Evolutionary conservation across 2,113 vertebrate genomes (phyloP), one percentile per base, ranked within the genome.

Genomic region (Mustela nigripes): DNA sequence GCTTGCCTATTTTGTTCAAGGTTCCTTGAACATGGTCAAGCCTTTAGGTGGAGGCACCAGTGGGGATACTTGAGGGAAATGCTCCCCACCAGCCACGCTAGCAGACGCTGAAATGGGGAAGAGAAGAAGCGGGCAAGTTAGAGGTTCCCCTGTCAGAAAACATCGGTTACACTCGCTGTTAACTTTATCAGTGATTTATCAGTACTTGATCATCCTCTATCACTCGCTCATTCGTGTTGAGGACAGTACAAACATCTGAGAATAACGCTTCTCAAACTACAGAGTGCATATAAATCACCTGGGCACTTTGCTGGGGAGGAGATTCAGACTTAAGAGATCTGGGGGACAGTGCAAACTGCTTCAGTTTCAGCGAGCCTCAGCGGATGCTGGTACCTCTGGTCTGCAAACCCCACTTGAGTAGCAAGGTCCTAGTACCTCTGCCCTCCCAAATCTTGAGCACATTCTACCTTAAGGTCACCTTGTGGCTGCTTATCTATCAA

Each of bases 81-180:
- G 33, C 73, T 83, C 10, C 56, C 18, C 10, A 36, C 76, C 1
- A 26, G 63, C 7, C 26, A 56, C 3, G 26, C 65, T 22, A 89
- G 60, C 39, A 86, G 53, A 56, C 50, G n/a, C 15, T 39, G 58
- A 79, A 73, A 42, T 24, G 22, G 81, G 78, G n/a, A 48, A 62
- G 33, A 60, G 89, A 5, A 53, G 11, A 5, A 53, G 11, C 7
- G 14, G 28, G 26, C 31, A 71, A 73, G n/a, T 53, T 76, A 94
- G n/a, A 93, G 48, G 87, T 62, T 62, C 74, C 58, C 42, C 39
- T 48, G 50, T 80, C 93, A 48, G 53, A 45, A 97, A 94, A 82
- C 42, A 39, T 31, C 1, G 76, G 76, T 78, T 50, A 83, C 1
- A 26, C 4, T 94, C 83, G n/a, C 42, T 89, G 82, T 60, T 48